Evolutionary conservation across 2,113 vertebrate genomes (phyloP).

Genomic region (Chauna torquata): DNA sequence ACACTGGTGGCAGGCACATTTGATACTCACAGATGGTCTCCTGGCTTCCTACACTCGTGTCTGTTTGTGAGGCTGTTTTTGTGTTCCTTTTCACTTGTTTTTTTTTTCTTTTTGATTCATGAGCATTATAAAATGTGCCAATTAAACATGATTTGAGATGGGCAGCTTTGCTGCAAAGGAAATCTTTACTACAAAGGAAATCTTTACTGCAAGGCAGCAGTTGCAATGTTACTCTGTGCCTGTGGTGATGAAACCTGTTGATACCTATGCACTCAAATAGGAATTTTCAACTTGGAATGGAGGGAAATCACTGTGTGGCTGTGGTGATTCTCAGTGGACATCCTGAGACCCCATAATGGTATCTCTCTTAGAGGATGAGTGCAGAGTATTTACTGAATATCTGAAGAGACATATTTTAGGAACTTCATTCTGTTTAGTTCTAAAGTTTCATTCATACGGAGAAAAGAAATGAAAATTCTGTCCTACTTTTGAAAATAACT

Average conservation of each 20-base stretch:
- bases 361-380: neutral
- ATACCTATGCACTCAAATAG: neutral
- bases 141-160: neutral
- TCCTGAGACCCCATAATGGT: neutral
- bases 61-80: slow-evolving; percentile 20
- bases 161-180: neutral
- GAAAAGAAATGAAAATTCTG: neutral
- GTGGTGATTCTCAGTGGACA: neutral
- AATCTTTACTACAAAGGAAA: no score
- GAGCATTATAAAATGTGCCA: neutral
- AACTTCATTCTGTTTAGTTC: neutral
- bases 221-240: neutral
- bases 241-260: neutral
- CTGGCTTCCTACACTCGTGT: neutral
- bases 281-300: neutral
- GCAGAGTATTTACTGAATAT: neutral
- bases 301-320: neutral
- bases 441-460: neutral
- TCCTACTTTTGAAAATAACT: neutral
- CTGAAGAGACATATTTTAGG: neutral
- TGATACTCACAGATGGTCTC: neutral
- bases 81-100: neutral
- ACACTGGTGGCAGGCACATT: neutral
- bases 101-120: neutral
- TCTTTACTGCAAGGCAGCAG: neutral